Evolutionary conservation across 2,113 vertebrate genomes (phyloP).

Genomic region (Donacobius atricapilla): DNA sequence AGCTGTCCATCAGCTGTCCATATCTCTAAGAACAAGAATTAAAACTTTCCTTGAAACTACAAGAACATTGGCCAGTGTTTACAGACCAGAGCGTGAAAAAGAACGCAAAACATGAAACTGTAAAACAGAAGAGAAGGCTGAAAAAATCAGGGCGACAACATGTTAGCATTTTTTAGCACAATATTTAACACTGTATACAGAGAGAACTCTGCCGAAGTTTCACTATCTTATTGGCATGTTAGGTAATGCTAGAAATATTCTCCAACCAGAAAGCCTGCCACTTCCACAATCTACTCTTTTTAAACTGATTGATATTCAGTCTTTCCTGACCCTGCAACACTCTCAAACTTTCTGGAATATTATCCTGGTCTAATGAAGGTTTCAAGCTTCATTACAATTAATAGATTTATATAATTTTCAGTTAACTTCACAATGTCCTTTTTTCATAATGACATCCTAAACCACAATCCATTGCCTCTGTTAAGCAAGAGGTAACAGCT

Average conservation of each 20-base stretch:
- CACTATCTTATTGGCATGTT: not conserved
- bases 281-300: not conserved
- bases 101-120: too few species aligned
- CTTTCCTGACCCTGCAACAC: not conserved
- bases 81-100: too few species aligned
- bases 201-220: not conserved
- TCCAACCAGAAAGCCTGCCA: not conserved
- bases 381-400: not conserved
- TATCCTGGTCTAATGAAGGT: not conserved
- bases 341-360: not conserved
- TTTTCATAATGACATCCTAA: not conserved
- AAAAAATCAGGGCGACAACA: too few species aligned
- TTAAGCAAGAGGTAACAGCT: not conserved
- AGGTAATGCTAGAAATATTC: not conserved
- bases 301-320: not conserved
- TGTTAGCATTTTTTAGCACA: slow-evolving; percentile 43
- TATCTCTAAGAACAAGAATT: too few species aligned
- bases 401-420: not conserved
- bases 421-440: not conserved
- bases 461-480: not conserved
- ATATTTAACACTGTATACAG: not conserved
- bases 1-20: too few species aligned
- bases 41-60: too few species aligned
- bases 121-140: too few species aligned
- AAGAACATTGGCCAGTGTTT: too few species aligned